These are phyloP conservation scores for Pararge aegeria DNA, from an alignment of 1,140 invertebrate species.

Conservation along the genomic window DNA sequence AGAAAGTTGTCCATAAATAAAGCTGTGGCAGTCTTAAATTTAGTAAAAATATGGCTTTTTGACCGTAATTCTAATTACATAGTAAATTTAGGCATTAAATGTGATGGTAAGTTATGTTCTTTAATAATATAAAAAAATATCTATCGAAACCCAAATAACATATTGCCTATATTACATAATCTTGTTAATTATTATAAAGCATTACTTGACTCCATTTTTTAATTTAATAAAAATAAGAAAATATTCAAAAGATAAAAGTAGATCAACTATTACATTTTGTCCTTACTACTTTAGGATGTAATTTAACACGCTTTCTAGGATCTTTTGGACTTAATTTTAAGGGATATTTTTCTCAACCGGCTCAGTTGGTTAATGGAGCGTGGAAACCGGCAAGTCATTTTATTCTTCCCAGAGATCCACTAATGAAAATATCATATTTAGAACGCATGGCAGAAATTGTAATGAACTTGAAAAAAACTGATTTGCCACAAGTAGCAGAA, in stretches of 20 bases:
- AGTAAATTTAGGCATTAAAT: slow-evolving; percentile 69
- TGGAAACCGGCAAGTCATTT: slow-evolving; percentile 68
- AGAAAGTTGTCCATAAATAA: slow-evolving; percentile 48
- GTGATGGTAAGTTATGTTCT: slow-evolving; percentile 58
- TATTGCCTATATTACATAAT: no score
- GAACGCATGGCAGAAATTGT: slow-evolving; percentile 51
- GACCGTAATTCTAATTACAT: slow-evolving; percentile 52
- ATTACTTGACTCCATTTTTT: no score
- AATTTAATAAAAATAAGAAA: no score
- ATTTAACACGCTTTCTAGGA: slow-evolving; percentile 43
- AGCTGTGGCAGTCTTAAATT: slow-evolving; percentile 57
- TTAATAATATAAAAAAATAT: no score
- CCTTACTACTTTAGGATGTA: no score
- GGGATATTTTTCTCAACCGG: slow-evolving; percentile 77
- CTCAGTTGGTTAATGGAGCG: slow-evolving; percentile 49
- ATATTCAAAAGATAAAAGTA: no score
- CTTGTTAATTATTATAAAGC: no score
- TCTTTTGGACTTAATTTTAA: slow-evolving; percentile 71
- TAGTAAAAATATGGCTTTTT: slow-evolving; percentile 71
- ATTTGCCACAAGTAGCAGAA: slow-evolving; percentile 46
- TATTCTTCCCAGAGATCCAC: slow-evolving; percentile 54
- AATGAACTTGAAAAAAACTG: slow-evolving; percentile 42
- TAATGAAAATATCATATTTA: slow-evolving; percentile 55
- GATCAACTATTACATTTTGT: no score
- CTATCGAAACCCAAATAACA: no score